Evolutionary conservation across 2,888 invertebrate species (phyloP).

Genomic region (Hoplodrina blanda): DNA sequence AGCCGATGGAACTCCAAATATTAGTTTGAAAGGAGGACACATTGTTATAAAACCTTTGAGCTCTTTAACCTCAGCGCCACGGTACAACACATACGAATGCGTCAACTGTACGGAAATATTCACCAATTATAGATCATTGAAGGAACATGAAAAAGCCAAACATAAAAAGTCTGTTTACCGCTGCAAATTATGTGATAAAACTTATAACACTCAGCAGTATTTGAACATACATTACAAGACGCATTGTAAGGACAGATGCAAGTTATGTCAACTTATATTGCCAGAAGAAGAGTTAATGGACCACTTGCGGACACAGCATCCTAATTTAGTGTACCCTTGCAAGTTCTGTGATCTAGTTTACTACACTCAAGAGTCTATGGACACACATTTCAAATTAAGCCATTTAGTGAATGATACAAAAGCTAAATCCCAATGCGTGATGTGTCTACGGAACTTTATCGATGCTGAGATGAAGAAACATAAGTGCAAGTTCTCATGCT

Average conservation of each 20-base stretch:
- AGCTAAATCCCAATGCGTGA: constrained; percentile 68
- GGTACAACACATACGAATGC: constrained; percentile 70
- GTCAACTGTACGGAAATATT: constrained; percentile 70
- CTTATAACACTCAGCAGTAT: constrained; percentile 72
- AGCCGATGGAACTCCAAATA: constrained; percentile 60
- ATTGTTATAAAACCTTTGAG: constrained; percentile 68
- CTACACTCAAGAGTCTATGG: constrained; percentile 68
- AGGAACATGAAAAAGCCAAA: constrained; percentile 72
- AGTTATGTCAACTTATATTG: constrained; percentile 69
- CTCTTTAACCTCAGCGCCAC: constrained; percentile 46
- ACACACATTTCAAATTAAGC: constrained; percentile 70
- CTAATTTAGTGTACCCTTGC: constrained; percentile 68
- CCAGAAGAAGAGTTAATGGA: constrained; percentile 67
- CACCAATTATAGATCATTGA: constrained; percentile 70
- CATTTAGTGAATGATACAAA: constrained; percentile 65
- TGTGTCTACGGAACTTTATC: constrained; percentile 72
- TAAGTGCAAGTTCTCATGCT: constrained; percentile 75
- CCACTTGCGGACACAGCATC: constrained; percentile 72
- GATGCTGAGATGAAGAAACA: constrained; percentile 68
- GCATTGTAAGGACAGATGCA: constrained; percentile 71
- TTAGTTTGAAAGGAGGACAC: constrained; percentile 68
- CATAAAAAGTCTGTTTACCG: constrained; percentile 68
- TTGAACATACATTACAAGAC: constrained; percentile 74
- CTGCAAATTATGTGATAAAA: constrained; percentile 73
- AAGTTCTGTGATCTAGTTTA: constrained; percentile 73